Conservation (phyloP, 2,797 vertebrate genomes). For the Sebastes dallii region DNA sequence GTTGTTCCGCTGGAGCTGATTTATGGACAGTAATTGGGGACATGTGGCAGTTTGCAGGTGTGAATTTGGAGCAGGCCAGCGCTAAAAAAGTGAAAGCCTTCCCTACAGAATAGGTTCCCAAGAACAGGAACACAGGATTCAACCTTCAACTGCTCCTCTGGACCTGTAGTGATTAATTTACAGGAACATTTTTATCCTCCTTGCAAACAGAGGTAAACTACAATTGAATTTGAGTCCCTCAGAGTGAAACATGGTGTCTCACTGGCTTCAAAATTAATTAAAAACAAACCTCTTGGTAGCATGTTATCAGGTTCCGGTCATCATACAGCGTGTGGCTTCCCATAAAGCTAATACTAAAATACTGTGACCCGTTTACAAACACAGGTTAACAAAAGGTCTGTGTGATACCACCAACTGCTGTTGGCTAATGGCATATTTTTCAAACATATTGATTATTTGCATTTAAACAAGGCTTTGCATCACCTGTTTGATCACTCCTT, state of each 20-base stretch:
- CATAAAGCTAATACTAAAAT: not conserved
- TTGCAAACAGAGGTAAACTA: not conserved
- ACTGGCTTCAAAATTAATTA: constrained; percentile 6
- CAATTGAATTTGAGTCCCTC: not conserved
- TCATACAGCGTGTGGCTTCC: not conserved
- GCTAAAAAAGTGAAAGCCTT: not conserved
- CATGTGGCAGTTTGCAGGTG: not conserved
- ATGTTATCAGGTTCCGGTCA: constrained; percentile 21
- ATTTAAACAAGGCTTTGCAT: not conserved
- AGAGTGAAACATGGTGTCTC: not conserved
- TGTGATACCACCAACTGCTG: not conserved
- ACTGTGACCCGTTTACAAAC: not conserved
- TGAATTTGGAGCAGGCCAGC: constrained; percentile 7
- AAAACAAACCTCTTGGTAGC: constrained; percentile 10
- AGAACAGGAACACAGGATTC: not conserved
- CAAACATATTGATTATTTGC: constrained; percentile 14
- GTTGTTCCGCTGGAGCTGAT: not conserved
- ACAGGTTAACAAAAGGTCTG: constrained; percentile 1
- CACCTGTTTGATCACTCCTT: constrained; percentile 14
- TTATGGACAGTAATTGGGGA: not conserved
- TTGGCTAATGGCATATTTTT: not conserved
- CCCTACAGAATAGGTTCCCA: constrained; percentile 5
- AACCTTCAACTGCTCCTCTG: not conserved
- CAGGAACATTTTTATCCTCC: not conserved
- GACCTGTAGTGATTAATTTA: not conserved